phyloP scores from a whole-genome alignment of 2,888 invertebrate species.

The Plebejus anna region DNA sequence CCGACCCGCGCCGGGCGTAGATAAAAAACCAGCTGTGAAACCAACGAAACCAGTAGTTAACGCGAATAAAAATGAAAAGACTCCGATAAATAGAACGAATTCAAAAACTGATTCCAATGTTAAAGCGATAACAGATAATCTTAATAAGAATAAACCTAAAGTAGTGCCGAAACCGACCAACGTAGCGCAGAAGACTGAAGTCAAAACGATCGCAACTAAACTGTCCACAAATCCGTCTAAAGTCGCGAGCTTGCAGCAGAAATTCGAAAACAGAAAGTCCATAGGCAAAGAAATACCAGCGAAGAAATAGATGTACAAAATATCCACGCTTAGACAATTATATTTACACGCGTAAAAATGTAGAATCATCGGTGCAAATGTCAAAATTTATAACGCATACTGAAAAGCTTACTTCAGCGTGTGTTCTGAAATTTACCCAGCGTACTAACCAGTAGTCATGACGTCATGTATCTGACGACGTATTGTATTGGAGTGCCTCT shows the following conservation, averaged over 20 bases:
- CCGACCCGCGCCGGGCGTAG: constrained; percentile 60
- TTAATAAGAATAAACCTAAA: constrained; percentile 73
- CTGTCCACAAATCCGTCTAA: constrained; percentile 81
- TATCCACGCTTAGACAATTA: constrained; percentile 4
- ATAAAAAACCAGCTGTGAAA: constrained; percentile 61
- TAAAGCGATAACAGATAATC: constrained; percentile 69
- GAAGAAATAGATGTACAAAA: constrained; percentile 50
- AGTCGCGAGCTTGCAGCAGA: constrained; percentile 88
- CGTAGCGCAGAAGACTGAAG: constrained; percentile 56
- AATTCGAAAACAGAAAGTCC: constrained; percentile 84
- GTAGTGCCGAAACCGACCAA: constrained; percentile 66
- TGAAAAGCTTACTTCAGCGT: neutral
- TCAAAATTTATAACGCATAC: neutral
- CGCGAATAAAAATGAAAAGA: constrained; percentile 56
- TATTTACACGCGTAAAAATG: neutral
- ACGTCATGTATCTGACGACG: neutral
- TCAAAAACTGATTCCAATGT: constrained; percentile 66
- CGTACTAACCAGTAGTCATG: no score
- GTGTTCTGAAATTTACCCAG: no score
- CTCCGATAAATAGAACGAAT: constrained; percentile 53
- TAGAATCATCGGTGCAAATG: neutral
- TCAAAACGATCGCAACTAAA: constrained; percentile 66
- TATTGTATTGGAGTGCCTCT: neutral
- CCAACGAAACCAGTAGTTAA: constrained; percentile 56
- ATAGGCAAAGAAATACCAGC: constrained; percentile 64